phyloP scores from a whole-genome alignment of 2,113 vertebrate species.

The Rhombomys opimus region DNA sequence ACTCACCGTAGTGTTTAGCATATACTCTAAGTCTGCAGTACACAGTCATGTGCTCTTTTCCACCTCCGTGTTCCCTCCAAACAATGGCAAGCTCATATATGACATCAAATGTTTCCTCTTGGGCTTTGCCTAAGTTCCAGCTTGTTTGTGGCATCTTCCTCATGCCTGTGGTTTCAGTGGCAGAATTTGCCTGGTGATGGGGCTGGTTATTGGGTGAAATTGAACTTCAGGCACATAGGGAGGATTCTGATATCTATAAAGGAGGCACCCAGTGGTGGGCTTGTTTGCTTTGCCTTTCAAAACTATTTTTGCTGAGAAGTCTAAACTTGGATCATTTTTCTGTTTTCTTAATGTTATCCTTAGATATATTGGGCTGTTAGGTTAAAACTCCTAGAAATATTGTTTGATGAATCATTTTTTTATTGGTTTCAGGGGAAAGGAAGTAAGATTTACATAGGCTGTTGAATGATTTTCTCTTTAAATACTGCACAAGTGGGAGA shows the following conservation, averaged over 20 bases:
- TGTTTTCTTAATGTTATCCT: constrained; percentile 28
- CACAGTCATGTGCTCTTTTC: constrained; percentile 6
- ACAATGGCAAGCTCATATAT: constrained; percentile 66
- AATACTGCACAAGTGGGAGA: neutral
- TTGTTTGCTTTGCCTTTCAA: constrained; percentile 76
- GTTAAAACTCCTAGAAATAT: constrained; percentile 62
- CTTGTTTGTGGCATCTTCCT: constrained; percentile 73
- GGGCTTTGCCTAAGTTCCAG: constrained; percentile 53
- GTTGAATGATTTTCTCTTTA: neutral
- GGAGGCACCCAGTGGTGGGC: constrained; percentile 24
- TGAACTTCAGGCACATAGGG: constrained; percentile 30
- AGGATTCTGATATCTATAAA: constrained; percentile 53
- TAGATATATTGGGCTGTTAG: neutral
- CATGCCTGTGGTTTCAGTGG: constrained; percentile 31
- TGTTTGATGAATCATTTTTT: constrained; percentile 13
- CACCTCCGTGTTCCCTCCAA: constrained; percentile 57
- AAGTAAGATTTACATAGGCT: neutral
- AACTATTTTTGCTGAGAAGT: constrained; percentile 64
- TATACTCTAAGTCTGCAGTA: constrained; percentile 3
- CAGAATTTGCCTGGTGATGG: constrained; percentile 35
- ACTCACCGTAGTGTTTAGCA: constrained; percentile 24
- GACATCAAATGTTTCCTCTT: constrained; percentile 53
- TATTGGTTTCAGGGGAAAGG: neutral
- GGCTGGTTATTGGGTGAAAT: constrained; percentile 64
- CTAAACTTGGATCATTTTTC: constrained; percentile 66